phyloP scores from a whole-genome alignment of 2,888 invertebrate species.

The Eristalinus sepulchralis region DNA sequence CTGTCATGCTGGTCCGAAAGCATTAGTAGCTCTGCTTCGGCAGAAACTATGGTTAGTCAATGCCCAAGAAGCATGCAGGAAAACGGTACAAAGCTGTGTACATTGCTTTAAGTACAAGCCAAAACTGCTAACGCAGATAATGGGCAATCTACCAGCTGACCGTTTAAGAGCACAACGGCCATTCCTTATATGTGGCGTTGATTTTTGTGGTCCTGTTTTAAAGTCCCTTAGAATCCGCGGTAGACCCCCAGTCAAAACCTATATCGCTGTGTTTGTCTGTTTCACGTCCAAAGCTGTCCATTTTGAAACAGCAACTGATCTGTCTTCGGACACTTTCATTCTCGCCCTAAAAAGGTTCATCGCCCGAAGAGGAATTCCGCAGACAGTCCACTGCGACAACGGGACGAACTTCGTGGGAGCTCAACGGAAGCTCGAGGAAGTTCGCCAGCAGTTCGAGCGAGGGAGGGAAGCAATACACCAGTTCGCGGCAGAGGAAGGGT shows the following conservation, averaged over 20 bases:
- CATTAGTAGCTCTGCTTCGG: too few relatives aligned
- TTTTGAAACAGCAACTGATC: conserved; percentile 36
- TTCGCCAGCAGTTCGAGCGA: background rate
- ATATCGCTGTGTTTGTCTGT: conserved; percentile 51
- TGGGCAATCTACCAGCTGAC: too few relatives aligned
- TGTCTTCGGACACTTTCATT: too few relatives aligned
- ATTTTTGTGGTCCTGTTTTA: conserved; percentile 56
- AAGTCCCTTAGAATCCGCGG: conserved; percentile 49
- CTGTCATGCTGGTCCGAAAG: too few relatives aligned
- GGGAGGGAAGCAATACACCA: background rate
- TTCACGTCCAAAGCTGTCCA: conserved; percentile 45
- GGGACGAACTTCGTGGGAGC: background rate
- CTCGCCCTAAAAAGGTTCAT: background rate
- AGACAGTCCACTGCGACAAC: conserved; percentile 47
- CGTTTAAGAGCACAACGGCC: conserved; percentile 27
- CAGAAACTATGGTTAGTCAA: background rate
- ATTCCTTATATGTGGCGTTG: conserved; percentile 42
- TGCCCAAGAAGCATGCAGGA: too few relatives aligned
- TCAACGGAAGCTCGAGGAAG: background rate
- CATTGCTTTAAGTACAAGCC: too few relatives aligned
- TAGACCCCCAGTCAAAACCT: conserved; percentile 48
- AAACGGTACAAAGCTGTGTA: too few relatives aligned
- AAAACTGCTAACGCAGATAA: too few relatives aligned
- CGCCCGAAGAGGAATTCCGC: conserved; percentile 28
- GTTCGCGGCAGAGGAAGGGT: background rate